Base-by-base conservation (phyloP, 1,140 invertebrate genomes). In the Eurytemora carolleeae region DNA sequence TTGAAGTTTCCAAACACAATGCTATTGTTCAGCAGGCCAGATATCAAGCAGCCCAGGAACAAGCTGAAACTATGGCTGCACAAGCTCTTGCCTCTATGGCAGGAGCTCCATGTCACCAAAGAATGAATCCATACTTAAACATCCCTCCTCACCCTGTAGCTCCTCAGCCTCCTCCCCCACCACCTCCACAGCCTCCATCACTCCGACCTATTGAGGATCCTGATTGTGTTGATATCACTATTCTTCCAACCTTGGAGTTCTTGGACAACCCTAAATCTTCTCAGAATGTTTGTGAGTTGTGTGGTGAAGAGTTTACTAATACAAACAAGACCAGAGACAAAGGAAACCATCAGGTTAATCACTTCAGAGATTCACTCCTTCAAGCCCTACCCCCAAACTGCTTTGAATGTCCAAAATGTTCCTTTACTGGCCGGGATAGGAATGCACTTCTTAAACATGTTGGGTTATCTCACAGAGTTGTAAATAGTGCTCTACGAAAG, bases 251-350 rank as follows among this genome's bases (percentile, higher is more conserved):
- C 7, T n/a, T 44, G 31, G 31, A 44, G 7, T n/a, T 12, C 7
- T 44, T 44, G 31, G 31, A 44, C 31, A 44, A 44, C n/a, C 7
- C 31, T n/a, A 44, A 44, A 44, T 12, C 31, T 7, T 12, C 31
- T 12, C 31, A 44, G n/a, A 44, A 44, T 1, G 24, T 20, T 2
- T 62, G 60, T 25, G 60, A 62, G 24, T 22, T 62, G 7, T 62
- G 60, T 31, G 60, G 60, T 2, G 60, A 62, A 55, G 60, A 62
- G 19, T 62, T 62, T 24, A 53, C 60, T 1, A 57, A 20, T 18
- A 54, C 20, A 20, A 62, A 62, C 19, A 62, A 62, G 23, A 53
- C 25, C 53, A 53, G 60, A 23, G 60, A 62, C 53, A 62, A 60
- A 56, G 60, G 60, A 3, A 56, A n/a, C 23, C 60, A 62, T 57